Evolutionary conservation across 2,797 vertebrate genomes (phyloP), one percentile per base, ranked within the genome.

Genomic region (Lepus oiostolus): DNA sequence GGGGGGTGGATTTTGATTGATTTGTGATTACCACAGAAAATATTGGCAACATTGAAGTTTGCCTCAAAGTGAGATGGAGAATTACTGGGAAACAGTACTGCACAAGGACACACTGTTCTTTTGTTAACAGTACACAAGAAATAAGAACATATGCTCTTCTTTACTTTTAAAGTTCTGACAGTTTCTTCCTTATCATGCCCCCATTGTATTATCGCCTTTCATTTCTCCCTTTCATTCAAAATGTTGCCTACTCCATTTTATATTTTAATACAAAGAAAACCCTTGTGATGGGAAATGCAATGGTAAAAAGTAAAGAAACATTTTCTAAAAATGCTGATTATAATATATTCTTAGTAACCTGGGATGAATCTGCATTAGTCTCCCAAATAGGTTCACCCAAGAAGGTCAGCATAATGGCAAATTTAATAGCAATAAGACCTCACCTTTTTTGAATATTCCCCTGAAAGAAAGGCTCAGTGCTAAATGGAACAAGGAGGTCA

Each of bases 11-110:
- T 1, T 47, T 47, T 47, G 42, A 47, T 47, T 47, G 42, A 52
- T 62, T 93, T 91, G 13, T 92, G 26, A 86, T 77, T 76, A n/a
- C 26, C 14, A 75, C 4, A 83, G 71, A 92, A 95, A 91, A 83
- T n/a, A 62, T 13, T 90, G 70, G n/a, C 30, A 88, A 42, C 13
- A 80, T 1, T 7, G 13, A 67, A 63, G 16, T 16, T 54, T 72
- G 22, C 4, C 14, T 95, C 35, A 13, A 42, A 70, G 14, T 60
- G 1, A 80, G 9, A 17, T 63, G 8, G 75, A 83, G 7, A 92
- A 77, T 76, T 76, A 63, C 32, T 84, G 13, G 17, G 12, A 71
- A 92, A 17, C 1, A 65, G 7, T 58, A 63, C 11, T 75, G 38
- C 21, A 7, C 32, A 88, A 87, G 62, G 35, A 65, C n/a, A 50